Percentiles rank a stretch among this genome's conserved stretches.
Conservation (phyloP, 2,113 vertebrate species). For the Oncorhynchus clarkii region DNA sequence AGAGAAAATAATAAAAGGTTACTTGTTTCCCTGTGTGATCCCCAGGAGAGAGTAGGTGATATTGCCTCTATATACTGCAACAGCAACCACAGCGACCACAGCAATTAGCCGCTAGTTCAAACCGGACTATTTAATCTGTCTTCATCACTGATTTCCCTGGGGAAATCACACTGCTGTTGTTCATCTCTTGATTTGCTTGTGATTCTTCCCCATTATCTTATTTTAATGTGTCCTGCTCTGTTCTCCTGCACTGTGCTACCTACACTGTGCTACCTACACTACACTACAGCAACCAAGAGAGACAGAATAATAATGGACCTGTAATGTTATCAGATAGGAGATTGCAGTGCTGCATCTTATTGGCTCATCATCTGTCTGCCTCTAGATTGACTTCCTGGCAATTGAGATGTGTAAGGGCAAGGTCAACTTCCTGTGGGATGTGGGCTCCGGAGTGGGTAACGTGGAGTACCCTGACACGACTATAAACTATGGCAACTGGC, state of each 20-base stretch:
- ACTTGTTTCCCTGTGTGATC: constrained; percentile 27
- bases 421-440: constrained; percentile 96
- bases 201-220: constrained; percentile 4
- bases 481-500: constrained; percentile 92
- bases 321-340: too few relatives aligned
- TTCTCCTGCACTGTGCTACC: neutral
- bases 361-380: neutral
- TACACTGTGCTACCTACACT: neutral
- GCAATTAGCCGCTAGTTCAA: constrained; percentile 68
- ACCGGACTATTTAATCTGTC: constrained; percentile 53
- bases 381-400: constrained; percentile 93
- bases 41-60: constrained; percentile 10
- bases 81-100: constrained; percentile 43
- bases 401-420: constrained; percentile 98
- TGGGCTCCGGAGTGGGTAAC: constrained; percentile 93
- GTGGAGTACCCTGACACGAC: constrained; percentile 91
- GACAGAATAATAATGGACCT: too few relatives aligned
- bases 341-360: too few relatives aligned
- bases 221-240: constrained; percentile 6
- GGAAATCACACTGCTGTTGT: constrained; percentile 57
- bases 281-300: neutral
- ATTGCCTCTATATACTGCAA: constrained; percentile 8
- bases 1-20: constrained; percentile 33
- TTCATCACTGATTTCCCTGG: constrained; percentile 70
- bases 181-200: constrained; percentile 47